Base-by-base conservation (phyloP, 2,797 vertebrate species). In the Muraenolepis orangiensis region DNA sequence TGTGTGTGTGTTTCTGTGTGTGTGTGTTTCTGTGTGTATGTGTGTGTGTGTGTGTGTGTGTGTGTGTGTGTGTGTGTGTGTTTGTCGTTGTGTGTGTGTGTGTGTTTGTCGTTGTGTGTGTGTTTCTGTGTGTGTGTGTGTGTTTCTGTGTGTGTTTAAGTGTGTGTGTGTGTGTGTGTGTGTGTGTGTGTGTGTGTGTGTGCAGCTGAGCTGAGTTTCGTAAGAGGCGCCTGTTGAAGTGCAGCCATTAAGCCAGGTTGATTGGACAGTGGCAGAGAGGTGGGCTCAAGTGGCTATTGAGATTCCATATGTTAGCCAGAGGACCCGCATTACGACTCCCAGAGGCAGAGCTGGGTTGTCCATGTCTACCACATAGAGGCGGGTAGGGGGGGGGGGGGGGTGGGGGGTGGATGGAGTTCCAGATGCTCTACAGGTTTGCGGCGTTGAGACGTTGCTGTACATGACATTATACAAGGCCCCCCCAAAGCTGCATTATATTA, bases 11-110 rank as follows among this genome's bases (percentile, higher is more conserved):
- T 66, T 18, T n/a, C 20, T 74, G 70, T 46, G 26, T 28, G 57
- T 26, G 31, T 28, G 20, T 40, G 29, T 13, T 2, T 67, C n/a
- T n/a, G n/a, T n/a, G 69, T 8, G 6, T 66, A 8, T 61, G 28
- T 75, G 51, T 30, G 34, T 26, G 61, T 61, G n/a, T 30, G 66
- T 36, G 30, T 67, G 34, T 74, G 64, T 69, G 42, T 31, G 11
- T 14, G n/a, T 66, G 31, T 66, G 30, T n/a, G 26, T 74, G 70
- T 46, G 26, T 28, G 57, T 26, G 31, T 28, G 20, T 40, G 29
- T 13, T 2, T 67, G 10, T 61, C 7, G 6, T 7, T 61, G 36
- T 26, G 70, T 71, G 20, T 26, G 20, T 12, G 70, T 12, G 38
- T 23, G 20, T 28, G 38, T 26, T 7, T 61, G 51, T 61, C 8